Evolutionary conservation across 2,113 vertebrate genomes (phyloP).

Genomic region (Bubalus kerabau): DNA sequence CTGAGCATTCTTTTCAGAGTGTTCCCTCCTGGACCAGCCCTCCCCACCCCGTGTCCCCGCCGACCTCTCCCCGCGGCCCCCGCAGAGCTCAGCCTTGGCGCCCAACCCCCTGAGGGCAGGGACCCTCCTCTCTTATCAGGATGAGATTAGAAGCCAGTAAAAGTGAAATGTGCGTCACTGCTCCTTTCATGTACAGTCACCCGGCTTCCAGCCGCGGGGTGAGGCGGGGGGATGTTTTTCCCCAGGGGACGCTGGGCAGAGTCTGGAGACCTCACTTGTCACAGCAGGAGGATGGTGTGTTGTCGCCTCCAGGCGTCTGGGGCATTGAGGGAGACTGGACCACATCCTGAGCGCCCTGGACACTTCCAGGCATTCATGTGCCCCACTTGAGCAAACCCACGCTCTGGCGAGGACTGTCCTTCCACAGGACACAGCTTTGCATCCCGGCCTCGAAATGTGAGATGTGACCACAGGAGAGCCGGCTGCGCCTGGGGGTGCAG

Average conservation of each 20-base stretch:
- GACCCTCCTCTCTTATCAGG: neutral
- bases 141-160: neutral
- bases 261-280: neutral
- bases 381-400: neutral
- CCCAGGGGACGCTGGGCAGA: too few relatives aligned
- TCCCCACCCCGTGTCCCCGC: accelerated
- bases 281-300: accelerated
- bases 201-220: neutral
- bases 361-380: accelerated
- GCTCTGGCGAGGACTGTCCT: too few relatives aligned
- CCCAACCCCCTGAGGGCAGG: neutral
- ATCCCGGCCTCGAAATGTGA: neutral
- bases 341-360: accelerated
- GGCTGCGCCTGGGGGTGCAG: neutral
- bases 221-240: neutral
- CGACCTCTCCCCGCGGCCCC: neutral
- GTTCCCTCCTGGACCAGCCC: neutral
- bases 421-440: neutral
- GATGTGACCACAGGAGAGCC: neutral
- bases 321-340: accelerated
- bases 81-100: accelerated
- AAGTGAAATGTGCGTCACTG: neutral
- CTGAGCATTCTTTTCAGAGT: neutral
- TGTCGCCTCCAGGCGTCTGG: accelerated
- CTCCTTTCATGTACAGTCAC: neutral